Conservation (phyloP, 2,888 invertebrate species). For the Stenotaenia linearis region DNA sequence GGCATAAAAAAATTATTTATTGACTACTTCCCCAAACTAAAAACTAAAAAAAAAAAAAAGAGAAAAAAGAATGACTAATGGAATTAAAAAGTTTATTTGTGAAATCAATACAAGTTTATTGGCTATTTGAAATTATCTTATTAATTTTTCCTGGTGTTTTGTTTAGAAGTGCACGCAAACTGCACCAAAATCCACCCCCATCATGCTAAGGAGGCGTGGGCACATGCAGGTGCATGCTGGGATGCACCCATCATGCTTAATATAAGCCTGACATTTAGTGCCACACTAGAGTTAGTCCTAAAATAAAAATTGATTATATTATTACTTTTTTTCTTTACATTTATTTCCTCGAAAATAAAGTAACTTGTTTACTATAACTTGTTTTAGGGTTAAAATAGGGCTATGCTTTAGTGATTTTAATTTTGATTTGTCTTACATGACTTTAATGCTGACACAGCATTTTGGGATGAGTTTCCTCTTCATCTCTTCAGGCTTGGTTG, state of each 20-base stretch:
- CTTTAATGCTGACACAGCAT: conserved; percentile 23
- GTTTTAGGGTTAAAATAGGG: not conserved
- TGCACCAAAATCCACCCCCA: conserved; percentile 19
- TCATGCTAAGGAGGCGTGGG: conserved; percentile 26
- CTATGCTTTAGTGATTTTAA: conserved; percentile 8
- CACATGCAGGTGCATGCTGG: conserved; percentile 10
- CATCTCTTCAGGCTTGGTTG: conserved; percentile 24
- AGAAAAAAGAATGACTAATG: not conserved
- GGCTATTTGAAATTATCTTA: conserved; percentile 26
- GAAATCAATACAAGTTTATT: not conserved
- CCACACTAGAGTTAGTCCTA: not conserved
- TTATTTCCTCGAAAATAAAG: not conserved
- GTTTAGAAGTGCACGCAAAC: conserved; percentile 16
- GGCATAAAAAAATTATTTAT: not conserved
- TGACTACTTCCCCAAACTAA: not conserved
- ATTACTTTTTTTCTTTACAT: not conserved
- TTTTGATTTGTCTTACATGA: conserved; percentile 20
- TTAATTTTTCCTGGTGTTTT: conserved; percentile 12
- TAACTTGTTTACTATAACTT: not conserved
- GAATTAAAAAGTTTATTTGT: not conserved
- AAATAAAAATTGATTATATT: not conserved
- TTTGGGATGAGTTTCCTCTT: conserved; percentile 7
- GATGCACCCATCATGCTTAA: conserved; percentile 21
- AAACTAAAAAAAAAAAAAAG: too few relatives aligned
- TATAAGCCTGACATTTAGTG: not conserved